Evolutionary conservation across 2,888 invertebrate genomes (phyloP), one percentile per base, ranked within the genome.

Genomic region (Podotricha telesiphe): DNA sequence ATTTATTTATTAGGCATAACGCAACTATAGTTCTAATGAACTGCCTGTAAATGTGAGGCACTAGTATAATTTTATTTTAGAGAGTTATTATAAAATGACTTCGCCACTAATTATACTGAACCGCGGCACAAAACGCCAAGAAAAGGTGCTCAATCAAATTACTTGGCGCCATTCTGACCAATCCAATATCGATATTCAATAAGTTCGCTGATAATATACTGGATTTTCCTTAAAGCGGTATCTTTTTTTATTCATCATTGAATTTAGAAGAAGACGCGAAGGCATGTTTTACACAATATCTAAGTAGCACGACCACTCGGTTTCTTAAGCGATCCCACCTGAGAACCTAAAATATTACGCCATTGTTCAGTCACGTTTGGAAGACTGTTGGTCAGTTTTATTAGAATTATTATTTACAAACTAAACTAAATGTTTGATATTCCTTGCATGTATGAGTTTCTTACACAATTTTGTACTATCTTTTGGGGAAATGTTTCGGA

Each of bases 301-400:
- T 53, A 47, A 34, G 59, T 68, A 73, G 68, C 73, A 70, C 64
- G 55, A 66, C 73, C 73, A 68, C 79, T 85, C 82, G 82, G 86
- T 86, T 86, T 87, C 85, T 87, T 83, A 80, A 82, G 82, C 79
- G 77, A 87, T 86, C 91, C 91, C 91, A 90, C 92, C 91, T 89
- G 84, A 74, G 70, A 72, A 72, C 71, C 69, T 74, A 81, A 78
- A 74, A 74, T 74, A 75, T 77, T 76, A 77, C 75, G n/a, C 76
- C 84, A 86, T 86, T 85, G 84, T 86, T 86, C 92, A 92, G 92
- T 91, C 92, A 89, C 78, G 55, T 77, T 79, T 80, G n/a, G 79
- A 93, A 93, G 92, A 93, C 92, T 93, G 92, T 85, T 89, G n/a
- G 87, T 89, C 89, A 91, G 90, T 90, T 88, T 84, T 88, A 81